Evolutionary conservation across 2,888 invertebrate genomes (phyloP).

Genomic region (Heliconius ismenius): DNA sequence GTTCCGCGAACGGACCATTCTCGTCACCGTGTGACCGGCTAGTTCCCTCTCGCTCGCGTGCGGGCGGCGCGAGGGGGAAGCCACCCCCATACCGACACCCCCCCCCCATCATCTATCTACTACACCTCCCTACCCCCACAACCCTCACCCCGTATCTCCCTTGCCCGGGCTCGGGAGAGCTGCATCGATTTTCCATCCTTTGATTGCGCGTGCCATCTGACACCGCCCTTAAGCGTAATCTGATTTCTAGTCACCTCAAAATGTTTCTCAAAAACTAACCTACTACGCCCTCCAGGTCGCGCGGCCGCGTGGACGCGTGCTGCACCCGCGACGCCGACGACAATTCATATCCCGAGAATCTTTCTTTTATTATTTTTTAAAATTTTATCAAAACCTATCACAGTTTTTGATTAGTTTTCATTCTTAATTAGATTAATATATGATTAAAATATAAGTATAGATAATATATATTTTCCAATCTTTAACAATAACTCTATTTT

Average conservation of each 20-base stretch:
- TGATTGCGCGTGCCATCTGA: slow-evolving; percentile 53
- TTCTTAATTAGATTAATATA: slow-evolving; percentile 80
- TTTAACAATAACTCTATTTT: slow-evolving; percentile 81
- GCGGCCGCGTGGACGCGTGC: slow-evolving; percentile 20
- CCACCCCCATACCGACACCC: slow-evolving; percentile 31
- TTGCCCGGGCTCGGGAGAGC: slow-evolving; percentile 55
- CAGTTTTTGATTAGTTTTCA: slow-evolving; percentile 82
- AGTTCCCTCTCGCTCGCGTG: slow-evolving; percentile 43
- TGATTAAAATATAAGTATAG: slow-evolving; percentile 82
- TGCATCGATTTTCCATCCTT: slow-evolving; percentile 65
- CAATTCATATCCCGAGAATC: slow-evolving; percentile 49
- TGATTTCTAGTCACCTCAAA: slow-evolving; percentile 61
- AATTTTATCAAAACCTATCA: slow-evolving; percentile 83
- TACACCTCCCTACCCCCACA: slow-evolving; percentile 38
- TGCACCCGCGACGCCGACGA: slow-evolving; percentile 25
- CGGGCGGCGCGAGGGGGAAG: slow-evolving; percentile 38
- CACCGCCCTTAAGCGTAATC: slow-evolving; percentile 58
- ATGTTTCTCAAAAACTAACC: slow-evolving; percentile 72
- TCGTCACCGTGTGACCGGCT: slow-evolving; percentile 46
- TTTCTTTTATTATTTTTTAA: slow-evolving; percentile 68
- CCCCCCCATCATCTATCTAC: slow-evolving; percentile 25
- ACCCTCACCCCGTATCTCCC: slow-evolving; percentile 39
- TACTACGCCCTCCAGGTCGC: slow-evolving; percentile 54
- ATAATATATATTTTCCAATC: slow-evolving; percentile 79
- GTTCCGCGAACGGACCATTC: slow-evolving; percentile 64